A percentile compares a stretch with the other conserved stretches of the same genome.
These are phyloP conservation scores for Coenonympha glycerion DNA, from an alignment of 2,888 invertebrate genomes.

Conservation along the genomic window DNA sequence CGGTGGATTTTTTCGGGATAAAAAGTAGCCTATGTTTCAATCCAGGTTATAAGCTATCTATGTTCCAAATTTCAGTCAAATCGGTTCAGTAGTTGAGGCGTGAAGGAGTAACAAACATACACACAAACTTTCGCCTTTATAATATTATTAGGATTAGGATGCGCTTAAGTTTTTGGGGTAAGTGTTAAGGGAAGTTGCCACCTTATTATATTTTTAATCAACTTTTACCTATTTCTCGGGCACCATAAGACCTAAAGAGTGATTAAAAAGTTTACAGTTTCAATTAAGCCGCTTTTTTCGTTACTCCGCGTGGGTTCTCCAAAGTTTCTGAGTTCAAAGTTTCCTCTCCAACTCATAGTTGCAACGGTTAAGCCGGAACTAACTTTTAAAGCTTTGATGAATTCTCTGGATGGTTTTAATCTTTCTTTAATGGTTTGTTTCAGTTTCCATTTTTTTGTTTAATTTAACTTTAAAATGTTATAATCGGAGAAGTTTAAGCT, in stretches of 20 bases:
- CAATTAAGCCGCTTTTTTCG: slow-evolving; percentile 34
- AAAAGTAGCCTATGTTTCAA: no score
- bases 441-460: slow-evolving; percentile 28
- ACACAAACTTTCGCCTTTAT: neutral
- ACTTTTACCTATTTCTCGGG: slow-evolving; percentile 19
- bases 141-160: no score
- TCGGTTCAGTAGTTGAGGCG: no score
- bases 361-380: slow-evolving; percentile 42
- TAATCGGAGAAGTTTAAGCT: slow-evolving; percentile 27
- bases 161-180: slow-evolving; percentile 12
- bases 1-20: no score
- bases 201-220: slow-evolving; percentile 29
- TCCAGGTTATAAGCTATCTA: no score
- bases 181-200: slow-evolving; percentile 17
- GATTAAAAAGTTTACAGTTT: slow-evolving; percentile 34
- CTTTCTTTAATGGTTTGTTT: slow-evolving; percentile 36
- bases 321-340: slow-evolving; percentile 30
- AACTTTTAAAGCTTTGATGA: slow-evolving; percentile 47
- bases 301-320: slow-evolving; percentile 26
- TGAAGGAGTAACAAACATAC: no score
- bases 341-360: slow-evolving; percentile 42
- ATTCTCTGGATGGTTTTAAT: slow-evolving; percentile 40
- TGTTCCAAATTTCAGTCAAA: no score
- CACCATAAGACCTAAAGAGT: slow-evolving; percentile 25
- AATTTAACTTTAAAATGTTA: slow-evolving; percentile 28